Conservation (phyloP, 1,140 invertebrate species). For the Drosophila erecta region DNA sequence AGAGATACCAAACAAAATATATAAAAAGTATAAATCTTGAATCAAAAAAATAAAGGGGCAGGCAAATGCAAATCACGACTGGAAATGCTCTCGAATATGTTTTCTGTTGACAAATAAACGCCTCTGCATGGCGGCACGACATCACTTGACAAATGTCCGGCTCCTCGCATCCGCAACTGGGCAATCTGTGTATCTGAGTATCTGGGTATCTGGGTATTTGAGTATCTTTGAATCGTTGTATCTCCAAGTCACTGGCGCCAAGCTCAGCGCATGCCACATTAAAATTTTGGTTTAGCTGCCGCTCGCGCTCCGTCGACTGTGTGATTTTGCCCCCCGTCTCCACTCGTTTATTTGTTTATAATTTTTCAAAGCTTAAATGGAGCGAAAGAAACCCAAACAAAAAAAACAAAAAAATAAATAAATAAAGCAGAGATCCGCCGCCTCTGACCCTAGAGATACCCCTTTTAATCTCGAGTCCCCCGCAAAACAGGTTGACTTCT, state of each 20-base stretch:
- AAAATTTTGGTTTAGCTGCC: slow-evolving; percentile 55
- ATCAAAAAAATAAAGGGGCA: slow-evolving; percentile 15
- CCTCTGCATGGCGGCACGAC: slow-evolving; percentile 58
- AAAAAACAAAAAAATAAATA: neutral
- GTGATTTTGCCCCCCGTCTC: slow-evolving; percentile 55
- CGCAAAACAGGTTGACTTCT: slow-evolving; percentile 24
- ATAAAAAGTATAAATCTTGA: slow-evolving; percentile 56
- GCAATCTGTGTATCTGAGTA: slow-evolving; percentile 12
- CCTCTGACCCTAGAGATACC: neutral
- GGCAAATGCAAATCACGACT: slow-evolving; percentile 68
- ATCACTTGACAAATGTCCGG: slow-evolving; percentile 75
- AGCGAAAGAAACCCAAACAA: slow-evolving; percentile 55
- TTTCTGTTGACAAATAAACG: slow-evolving; percentile 77
- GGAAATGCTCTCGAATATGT: slow-evolving; percentile 66
- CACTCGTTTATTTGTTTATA: slow-evolving; percentile 72
- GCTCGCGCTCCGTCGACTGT: slow-evolving; percentile 60
- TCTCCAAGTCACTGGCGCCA: slow-evolving; percentile 53
- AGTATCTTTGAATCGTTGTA: slow-evolving; percentile 2
- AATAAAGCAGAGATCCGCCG: neutral
- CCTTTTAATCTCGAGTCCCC: neutral
- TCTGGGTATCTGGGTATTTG: too few species aligned
- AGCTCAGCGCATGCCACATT: slow-evolving; percentile 74
- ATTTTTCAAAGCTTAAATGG: slow-evolving; percentile 80
- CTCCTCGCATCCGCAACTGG: slow-evolving; percentile 55
- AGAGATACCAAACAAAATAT: slow-evolving; percentile 33